phyloP scores from a whole-genome alignment of 1,140 invertebrate species.

The Arion vulgaris region DNA sequence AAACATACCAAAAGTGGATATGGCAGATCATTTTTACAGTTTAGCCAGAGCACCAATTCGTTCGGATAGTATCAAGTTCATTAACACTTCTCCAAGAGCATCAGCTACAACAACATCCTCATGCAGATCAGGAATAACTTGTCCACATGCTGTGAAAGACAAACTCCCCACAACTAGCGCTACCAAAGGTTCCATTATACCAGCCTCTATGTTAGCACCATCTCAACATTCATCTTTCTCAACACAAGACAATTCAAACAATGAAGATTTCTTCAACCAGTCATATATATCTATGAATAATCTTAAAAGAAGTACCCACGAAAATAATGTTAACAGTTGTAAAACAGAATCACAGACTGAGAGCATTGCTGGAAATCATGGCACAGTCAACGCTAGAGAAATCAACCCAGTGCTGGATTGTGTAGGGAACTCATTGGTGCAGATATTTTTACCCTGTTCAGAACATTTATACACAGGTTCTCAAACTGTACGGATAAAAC shows the following conservation, averaged over 20 bases:
- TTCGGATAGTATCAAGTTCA: background rate
- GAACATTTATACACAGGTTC: background rate
- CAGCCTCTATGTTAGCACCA: background rate
- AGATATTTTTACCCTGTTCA: slow-evolving; percentile 18
- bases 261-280: background rate
- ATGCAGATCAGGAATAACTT: background rate
- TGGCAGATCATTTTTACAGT: background rate
- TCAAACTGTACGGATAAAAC: background rate
- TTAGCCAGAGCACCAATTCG: background rate
- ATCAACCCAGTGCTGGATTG: background rate
- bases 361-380: background rate
- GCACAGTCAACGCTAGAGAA: background rate
- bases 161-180: background rate
- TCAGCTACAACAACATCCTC: background rate
- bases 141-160: background rate
- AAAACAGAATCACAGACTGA: background rate
- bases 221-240: background rate
- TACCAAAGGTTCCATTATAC: background rate
- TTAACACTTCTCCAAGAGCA: background rate
- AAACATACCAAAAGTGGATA: background rate
- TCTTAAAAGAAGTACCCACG: background rate
- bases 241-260: background rate
- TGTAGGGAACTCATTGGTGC: background rate
- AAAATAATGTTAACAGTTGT: background rate
- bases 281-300: background rate